phyloP scores from a whole-genome alignment of 1,140 invertebrate species.

The Diprion similis region DNA sequence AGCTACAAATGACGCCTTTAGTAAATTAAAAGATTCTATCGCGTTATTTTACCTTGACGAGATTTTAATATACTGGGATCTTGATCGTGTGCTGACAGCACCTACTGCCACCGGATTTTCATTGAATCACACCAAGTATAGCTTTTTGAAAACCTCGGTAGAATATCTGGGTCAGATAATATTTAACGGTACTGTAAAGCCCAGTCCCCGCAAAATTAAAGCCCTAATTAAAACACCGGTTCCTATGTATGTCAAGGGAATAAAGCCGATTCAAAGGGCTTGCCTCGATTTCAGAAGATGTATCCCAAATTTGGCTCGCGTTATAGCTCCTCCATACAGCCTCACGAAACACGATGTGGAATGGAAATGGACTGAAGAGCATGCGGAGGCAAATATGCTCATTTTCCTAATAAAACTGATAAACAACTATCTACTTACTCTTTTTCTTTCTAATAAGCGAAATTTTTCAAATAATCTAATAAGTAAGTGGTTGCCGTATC shows the following conservation, averaged over 20 bases:
- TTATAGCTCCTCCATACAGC: slow-evolving; percentile 30
- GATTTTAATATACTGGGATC: not conserved
- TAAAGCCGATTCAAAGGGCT: slow-evolving; percentile 44
- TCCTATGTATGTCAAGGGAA: slow-evolving; percentile 31
- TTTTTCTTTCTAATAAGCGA: no score
- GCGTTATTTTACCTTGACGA: slow-evolving; percentile 36
- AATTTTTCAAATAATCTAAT: no score
- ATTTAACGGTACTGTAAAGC: slow-evolving; percentile 4
- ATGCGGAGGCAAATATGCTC: not conserved
- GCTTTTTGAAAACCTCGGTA: not conserved
- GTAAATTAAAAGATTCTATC: slow-evolving; percentile 29
- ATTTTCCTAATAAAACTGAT: no score
- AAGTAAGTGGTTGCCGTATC: no score
- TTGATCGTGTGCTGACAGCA: not conserved
- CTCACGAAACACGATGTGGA: not conserved
- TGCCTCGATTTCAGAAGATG: slow-evolving; percentile 39
- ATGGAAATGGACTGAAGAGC: not conserved
- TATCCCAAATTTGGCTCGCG: slow-evolving; percentile 35
- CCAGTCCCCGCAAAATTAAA: slow-evolving; percentile 32
- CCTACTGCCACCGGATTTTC: not conserved
- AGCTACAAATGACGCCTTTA: slow-evolving; percentile 34
- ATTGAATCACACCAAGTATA: not conserved
- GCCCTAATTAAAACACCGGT: slow-evolving; percentile 35
- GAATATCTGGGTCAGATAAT: slow-evolving; percentile 16
- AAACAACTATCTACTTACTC: no score